These are phyloP conservation scores for Dendroctonus valens DNA, from an alignment of 1,140 invertebrate genomes.

Conservation along the genomic window DNA sequence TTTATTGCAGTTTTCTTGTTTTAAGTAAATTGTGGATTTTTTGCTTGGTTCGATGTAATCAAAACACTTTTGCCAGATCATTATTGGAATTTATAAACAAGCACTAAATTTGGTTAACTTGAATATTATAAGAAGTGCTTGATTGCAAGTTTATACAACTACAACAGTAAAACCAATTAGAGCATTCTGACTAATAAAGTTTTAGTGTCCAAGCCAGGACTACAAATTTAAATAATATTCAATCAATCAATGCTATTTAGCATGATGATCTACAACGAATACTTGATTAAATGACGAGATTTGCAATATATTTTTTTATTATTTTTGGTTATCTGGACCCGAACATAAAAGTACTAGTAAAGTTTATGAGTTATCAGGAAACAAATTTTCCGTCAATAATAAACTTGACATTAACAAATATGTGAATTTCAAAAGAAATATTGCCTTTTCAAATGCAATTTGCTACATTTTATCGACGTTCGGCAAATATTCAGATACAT, in stretches of 20 bases:
- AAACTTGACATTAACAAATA: constrained; percentile 6
- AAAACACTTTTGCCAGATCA: too few relatives aligned
- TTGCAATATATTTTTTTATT: neutral
- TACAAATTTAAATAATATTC: too few relatives aligned
- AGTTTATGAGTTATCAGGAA: neutral
- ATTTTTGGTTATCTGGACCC: neutral
- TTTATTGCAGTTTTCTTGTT: constrained; percentile 6
- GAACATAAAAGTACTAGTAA: neutral
- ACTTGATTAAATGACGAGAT: too few relatives aligned
- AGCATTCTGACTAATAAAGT: too few relatives aligned
- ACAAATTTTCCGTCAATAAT: neutral
- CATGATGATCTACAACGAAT: too few relatives aligned
- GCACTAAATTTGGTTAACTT: too few relatives aligned
- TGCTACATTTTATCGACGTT: constrained; percentile 19
- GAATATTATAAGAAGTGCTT: too few relatives aligned
- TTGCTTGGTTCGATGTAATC: neutral
- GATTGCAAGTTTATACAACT: too few relatives aligned
- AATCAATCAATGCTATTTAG: too few relatives aligned
- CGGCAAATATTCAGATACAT: constrained; percentile 22
- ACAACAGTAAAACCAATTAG: too few relatives aligned
- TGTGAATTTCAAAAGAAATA: neutral
- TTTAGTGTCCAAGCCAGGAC: too few relatives aligned
- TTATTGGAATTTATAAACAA: too few relatives aligned
- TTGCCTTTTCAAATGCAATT: constrained; percentile 8
- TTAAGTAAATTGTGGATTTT: constrained; percentile 14